Base-by-base conservation (phyloP, 2,797 vertebrate genomes). In the Tragelaphus eurycerus region DNA sequence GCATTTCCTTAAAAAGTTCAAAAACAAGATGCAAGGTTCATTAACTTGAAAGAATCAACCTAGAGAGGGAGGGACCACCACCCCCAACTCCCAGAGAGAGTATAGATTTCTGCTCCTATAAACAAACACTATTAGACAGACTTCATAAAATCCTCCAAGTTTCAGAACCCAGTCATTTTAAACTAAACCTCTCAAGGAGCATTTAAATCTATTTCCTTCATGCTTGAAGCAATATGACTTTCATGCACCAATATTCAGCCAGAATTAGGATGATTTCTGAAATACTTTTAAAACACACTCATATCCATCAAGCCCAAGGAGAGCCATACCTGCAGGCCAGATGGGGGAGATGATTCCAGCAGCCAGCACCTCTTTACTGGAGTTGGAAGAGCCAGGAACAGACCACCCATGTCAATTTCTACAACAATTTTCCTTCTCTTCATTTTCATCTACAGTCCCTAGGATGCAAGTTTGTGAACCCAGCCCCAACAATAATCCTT, bases 221-320 rank as follows among this genome's bases (percentile, higher is more conserved):
- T 71, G 48, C 67, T 55, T 91, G 19, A 94, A 9, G 62, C 78
- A 90, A 82, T 43, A 64, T 29, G 94, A 83, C 34, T 86, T 92
- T 85, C 62, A 64, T 55, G 15, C 14, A 91, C 43, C 29, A 89
- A 89, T 89, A 95, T 50, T 55, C 57, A 89, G 50, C 54, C 57
- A 86, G 60, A 96, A 96, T 93, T 86, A 91, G 38, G 59, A 67
- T 94, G n/a, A 93, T 95, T 93, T 95, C 86, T 76, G 13, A 60
- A 95, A 95, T 71, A 87, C 92, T 82, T 93, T 86, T 92, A 90
- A 93, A 95, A 89, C 60, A 87, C 13, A 17, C n/a, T 94, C 78
- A 38, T 71, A 79, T 89, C 93, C 74, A 91, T 74, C 19, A 71
- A 57, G 34, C 19, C 95, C 90, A 90, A 46, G 55, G 9, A 86